These are phyloP conservation scores for Morpho achilles DNA, from an alignment of 2,888 invertebrate genomes.

Conservation along the genomic window DNA sequence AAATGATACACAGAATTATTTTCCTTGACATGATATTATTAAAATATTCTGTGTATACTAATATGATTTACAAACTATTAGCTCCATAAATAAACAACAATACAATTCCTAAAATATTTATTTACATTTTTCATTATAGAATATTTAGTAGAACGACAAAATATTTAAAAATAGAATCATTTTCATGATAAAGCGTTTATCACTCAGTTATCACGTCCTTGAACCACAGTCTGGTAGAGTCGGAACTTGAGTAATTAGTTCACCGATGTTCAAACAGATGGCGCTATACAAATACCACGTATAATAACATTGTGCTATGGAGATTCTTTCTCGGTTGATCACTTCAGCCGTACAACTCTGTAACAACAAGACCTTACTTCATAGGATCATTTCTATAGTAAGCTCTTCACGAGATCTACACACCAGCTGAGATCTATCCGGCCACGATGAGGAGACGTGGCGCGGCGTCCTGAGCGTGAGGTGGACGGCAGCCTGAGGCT, in stretches of 20 bases:
- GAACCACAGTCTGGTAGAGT: too few species aligned
- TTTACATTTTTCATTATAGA: too few species aligned
- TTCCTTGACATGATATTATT: too few species aligned
- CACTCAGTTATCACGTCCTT: too few species aligned
- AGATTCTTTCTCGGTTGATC: not conserved
- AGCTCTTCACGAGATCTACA: slow-evolving; percentile 42
- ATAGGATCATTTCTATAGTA: slow-evolving; percentile 36
- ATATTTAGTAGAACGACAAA: too few species aligned
- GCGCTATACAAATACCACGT: not conserved
- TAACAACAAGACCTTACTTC: slow-evolving; percentile 34
- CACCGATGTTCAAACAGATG: not conserved
- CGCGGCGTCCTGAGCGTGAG: slow-evolving; percentile 39
- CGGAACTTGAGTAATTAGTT: not conserved
- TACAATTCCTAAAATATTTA: too few species aligned
- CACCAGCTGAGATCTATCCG: slow-evolving; percentile 36
- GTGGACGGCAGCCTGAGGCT: slow-evolving; percentile 30
- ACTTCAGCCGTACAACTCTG: not conserved
- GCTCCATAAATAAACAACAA: too few species aligned
- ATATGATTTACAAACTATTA: too few species aligned
- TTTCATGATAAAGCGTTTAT: too few species aligned
- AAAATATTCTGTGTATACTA: too few species aligned
- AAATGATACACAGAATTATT: too few species aligned
- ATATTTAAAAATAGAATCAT: too few species aligned
- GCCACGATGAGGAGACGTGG: slow-evolving; percentile 42
- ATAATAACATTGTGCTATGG: not conserved